Percentiles rank a stretch among this genome's conserved stretches.
Conservation (phyloP, 1,140 invertebrate genomes). For the Octopus sinensis region DNA sequence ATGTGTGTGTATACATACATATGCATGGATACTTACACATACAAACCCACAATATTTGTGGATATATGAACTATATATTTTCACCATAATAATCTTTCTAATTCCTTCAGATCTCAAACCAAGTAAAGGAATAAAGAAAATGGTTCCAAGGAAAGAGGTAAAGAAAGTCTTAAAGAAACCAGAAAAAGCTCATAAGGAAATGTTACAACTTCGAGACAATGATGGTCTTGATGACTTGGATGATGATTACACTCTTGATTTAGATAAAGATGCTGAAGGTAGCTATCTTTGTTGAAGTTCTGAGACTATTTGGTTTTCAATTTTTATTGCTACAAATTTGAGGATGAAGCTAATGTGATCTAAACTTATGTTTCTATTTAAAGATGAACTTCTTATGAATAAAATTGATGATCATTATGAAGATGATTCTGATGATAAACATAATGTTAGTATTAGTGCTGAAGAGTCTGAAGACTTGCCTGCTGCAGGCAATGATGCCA, state of each 20-base stretch:
- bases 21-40: too few species aligned
- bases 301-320: background rate
- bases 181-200: constrained; percentile 4
- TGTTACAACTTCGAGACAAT: background rate
- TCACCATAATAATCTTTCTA: too few species aligned
- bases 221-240: constrained; percentile 9
- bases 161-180: background rate
- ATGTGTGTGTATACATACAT: too few species aligned
- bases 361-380: background rate
- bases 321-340: background rate
- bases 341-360: background rate
- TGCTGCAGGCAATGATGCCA: constrained; percentile 21
- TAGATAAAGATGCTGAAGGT: constrained; percentile 15
- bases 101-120: background rate
- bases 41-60: too few species aligned
- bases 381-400: constrained; percentile 3
- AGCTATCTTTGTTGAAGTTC: background rate
- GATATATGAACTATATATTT: too few species aligned
- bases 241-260: constrained; percentile 1
- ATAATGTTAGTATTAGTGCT: constrained; percentile 28
- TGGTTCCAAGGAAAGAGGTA: background rate
- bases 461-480: constrained; percentile 30
- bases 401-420: constrained; percentile 13
- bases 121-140: background rate
- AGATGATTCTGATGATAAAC: constrained; percentile 23